Base-by-base conservation (phyloP, 2,888 invertebrate species). In the Nemotelus pantherinus region DNA sequence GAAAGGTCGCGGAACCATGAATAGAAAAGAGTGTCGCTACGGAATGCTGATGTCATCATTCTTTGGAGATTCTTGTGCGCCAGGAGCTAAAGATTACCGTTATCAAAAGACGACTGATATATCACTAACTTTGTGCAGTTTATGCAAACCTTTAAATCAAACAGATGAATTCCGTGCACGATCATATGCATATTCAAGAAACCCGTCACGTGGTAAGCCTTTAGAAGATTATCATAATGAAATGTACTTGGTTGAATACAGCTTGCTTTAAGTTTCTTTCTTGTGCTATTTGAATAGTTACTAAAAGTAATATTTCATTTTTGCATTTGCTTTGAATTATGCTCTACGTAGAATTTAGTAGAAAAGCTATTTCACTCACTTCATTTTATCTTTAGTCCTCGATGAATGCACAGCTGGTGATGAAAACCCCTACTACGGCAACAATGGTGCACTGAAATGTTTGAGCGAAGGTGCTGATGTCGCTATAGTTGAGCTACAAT, bases 391-490 rank as follows among this genome's bases (percentile, higher is more conserved):
- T 25, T 25, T 44, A 77, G 76, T 7, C 2, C 47, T 47, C 10
- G 76, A 68, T 45, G 58, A 57, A 7, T 92, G 92, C 81, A 85
- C 89, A 0, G 90, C 89, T 71, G 88, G 90, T 83, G 77, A 83
- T 57, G 84, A 84, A 0, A 92, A 92, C 83, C 79, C 83, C 78
- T 92, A 87, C 86, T 92, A 88, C 83, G 90, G 90, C 0, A 91
- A 90, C 84, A 87, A 87, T 77, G 92, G 93, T 1, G 89, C 92
- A 0, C 82, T 93, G 7, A 84, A 86, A 3, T 93, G 93, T 81
- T 84, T 93, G 2, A 84, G 83, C 0, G 87, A 89, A 74, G 82
- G 82, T 55, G 90, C 89, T 0, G 89, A 92, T 79, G 89, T 92
- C 55, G 92, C 92, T 0, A 89, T 92, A 79, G 83, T 93, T 4